A percentile compares a stretch with the other conserved stretches of the same genome.
Evolutionary conservation across 2,797 vertebrate species (phyloP).

Genomic region (Steatocranus sp.): DNA sequence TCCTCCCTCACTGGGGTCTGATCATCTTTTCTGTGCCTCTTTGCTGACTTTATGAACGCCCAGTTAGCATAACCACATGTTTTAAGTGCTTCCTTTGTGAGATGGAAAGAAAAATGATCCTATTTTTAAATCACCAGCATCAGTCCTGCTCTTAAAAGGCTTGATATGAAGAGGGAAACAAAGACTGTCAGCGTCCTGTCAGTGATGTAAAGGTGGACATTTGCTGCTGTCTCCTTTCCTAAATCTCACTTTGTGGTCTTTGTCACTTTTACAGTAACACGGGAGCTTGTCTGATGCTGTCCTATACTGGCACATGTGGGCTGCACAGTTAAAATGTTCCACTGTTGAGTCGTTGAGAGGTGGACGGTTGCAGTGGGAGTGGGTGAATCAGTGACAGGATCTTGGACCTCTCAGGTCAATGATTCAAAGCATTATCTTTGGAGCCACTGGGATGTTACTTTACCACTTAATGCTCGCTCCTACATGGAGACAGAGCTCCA

Average conservation of each 20-base stretch:
- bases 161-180: not conserved
- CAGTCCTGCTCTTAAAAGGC: not conserved
- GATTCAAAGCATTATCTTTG: conserved; percentile 34
- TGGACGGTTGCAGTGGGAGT: not conserved
- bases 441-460: conserved; percentile 3
- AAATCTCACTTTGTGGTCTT: not conserved
- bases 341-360: not conserved
- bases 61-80: rapidly evolving
- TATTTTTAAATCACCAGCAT: not conserved
- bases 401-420: conserved; percentile 41
- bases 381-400: conserved; percentile 46
- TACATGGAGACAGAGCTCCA: not conserved
- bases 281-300: not conserved
- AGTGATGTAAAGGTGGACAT: not conserved
- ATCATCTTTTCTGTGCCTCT: not conserved
- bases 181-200: not conserved
- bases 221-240: not conserved
- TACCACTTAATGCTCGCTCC: conserved; percentile 1
- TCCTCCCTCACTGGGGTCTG: no score
- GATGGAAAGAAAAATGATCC: not conserved
- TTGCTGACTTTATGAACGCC: not conserved
- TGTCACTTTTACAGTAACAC: not conserved
- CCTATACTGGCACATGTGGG: not conserved
- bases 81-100: not conserved
- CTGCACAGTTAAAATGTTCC: not conserved